Evolutionary conservation across 2,113 vertebrate genomes (phyloP).

Genomic region (Leuciscus idus): DNA sequence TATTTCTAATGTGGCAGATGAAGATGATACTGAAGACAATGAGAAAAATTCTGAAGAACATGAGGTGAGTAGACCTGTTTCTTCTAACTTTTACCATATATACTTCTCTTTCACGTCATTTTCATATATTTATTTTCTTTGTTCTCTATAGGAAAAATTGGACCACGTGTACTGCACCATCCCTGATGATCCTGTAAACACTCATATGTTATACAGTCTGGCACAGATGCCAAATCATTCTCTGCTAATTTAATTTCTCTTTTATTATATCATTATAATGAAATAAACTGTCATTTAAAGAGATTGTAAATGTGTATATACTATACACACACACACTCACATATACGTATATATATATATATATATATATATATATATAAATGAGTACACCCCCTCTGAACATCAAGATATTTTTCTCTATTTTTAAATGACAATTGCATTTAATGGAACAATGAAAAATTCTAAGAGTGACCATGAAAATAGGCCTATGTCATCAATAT

Average conservation of each 20-base stretch:
- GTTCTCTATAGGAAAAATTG: conserved; percentile 4
- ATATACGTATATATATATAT: not conserved
- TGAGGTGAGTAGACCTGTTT: not conserved
- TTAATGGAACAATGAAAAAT: too few relatives aligned
- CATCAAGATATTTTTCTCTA: too few relatives aligned
- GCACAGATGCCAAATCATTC: conserved; percentile 13
- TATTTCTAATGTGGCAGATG: not conserved
- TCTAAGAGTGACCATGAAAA: too few relatives aligned
- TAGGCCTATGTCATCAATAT: too few relatives aligned
- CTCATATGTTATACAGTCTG: conserved; percentile 5
- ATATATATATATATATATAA: too few relatives aligned
- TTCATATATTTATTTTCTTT: not conserved
- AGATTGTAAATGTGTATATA: not conserved
- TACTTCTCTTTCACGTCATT: not conserved
- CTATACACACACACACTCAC: too few relatives aligned
- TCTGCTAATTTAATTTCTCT: not conserved
- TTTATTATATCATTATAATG: not conserved
- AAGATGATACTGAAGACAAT: not conserved
- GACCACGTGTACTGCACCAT: conserved; percentile 44
- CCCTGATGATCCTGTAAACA: not conserved
- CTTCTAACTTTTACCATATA: too few relatives aligned
- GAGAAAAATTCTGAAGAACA: not conserved
- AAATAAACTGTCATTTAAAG: not conserved
- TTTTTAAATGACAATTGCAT: too few relatives aligned
- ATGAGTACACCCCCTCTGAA: too few relatives aligned